These are phyloP conservation scores for Pycnomerus fuliginosus DNA, from an alignment of 2,888 invertebrate species.

Conservation along the genomic window DNA sequence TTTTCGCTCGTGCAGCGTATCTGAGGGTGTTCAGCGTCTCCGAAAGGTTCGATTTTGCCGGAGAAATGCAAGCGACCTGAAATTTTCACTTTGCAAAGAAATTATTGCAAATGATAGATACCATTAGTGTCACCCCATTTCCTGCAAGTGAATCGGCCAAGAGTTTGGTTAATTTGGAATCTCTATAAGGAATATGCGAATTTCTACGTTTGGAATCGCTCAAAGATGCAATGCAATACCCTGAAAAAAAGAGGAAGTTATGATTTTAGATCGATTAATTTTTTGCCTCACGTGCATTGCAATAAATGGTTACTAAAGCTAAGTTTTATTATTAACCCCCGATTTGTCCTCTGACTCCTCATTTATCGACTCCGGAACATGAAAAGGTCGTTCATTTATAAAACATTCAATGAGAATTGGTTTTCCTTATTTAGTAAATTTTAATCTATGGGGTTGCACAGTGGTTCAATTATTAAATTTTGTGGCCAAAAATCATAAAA, in stretches of 20 bases:
- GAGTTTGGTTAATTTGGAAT: constrained; percentile 91
- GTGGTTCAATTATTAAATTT: no score
- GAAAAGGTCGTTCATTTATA: constrained; percentile 33
- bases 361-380: constrained; percentile 17
- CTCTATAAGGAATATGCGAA: constrained; percentile 91
- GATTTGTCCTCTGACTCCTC: no score
- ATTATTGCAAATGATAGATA: constrained; percentile 47
- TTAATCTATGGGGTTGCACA: no score
- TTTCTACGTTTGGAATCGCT: constrained; percentile 76
- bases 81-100: constrained; percentile 28
- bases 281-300: no score
- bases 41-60: constrained; percentile 78
- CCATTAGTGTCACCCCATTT: constrained; percentile 93
- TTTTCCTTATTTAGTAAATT: no score
- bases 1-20: constrained; percentile 90
- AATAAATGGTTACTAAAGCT: no score
- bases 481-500: no score
- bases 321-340: no score
- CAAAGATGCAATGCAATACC: constrained; percentile 91
- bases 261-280: no score
- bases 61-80: constrained; percentile 93
- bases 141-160: constrained; percentile 92
- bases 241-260: no score
- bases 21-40: constrained; percentile 90
- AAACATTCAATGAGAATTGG: no score